These are phyloP conservation scores for Petromus typicus DNA, from an alignment of 2,113 vertebrate genomes.

Conservation along the genomic window DNA sequence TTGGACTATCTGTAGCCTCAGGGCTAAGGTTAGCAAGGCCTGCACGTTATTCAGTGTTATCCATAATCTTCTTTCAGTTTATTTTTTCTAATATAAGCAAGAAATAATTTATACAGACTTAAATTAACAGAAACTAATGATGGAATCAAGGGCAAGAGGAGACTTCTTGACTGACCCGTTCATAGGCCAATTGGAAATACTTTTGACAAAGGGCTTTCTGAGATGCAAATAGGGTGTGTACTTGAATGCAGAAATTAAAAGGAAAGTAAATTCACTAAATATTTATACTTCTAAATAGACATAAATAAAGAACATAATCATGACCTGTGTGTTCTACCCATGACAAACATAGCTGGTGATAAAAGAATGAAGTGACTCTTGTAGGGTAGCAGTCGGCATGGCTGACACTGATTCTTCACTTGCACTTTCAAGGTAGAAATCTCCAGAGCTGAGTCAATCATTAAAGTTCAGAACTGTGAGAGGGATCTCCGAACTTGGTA, in stretches of 20 bases:
- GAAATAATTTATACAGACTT: background rate
- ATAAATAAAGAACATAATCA: background rate
- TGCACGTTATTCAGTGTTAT: background rate
- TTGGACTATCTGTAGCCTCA: background rate
- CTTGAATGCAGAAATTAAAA: background rate
- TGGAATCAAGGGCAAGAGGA: background rate
- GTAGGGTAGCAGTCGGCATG: background rate
- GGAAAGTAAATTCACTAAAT: background rate
- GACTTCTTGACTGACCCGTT: background rate
- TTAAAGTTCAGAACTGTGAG: background rate
- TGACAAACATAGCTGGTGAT: background rate
- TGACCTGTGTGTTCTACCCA: background rate
- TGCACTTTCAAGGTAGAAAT: background rate
- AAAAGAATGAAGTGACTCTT: background rate
- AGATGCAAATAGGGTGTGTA: background rate
- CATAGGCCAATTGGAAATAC: background rate
- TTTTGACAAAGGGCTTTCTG: background rate
- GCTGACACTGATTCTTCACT: background rate
- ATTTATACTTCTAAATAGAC: background rate
- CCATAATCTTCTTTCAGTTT: background rate
- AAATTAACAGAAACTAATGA: background rate
- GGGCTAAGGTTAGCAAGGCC: background rate
- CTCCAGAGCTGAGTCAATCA: background rate
- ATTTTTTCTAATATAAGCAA: background rate
- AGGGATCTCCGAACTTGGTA: accelerated